Evolutionary conservation across 1,140 invertebrate species (phyloP).

Genomic region (Cydia fagiglandana): DNA sequence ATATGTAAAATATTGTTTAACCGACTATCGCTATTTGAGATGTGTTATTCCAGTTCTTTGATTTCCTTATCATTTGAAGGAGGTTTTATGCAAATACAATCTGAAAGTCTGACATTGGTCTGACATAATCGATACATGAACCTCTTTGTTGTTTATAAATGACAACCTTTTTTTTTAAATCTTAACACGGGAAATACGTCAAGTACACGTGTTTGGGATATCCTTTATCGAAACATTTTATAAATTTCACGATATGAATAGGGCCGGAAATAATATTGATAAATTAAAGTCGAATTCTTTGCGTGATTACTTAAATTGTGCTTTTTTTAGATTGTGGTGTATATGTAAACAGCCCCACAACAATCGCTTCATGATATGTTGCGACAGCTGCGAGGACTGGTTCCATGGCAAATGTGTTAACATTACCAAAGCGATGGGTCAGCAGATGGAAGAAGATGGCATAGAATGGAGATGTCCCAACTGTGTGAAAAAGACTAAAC

Average conservation of each 20-base stretch:
- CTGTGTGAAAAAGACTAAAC: conserved; percentile 84
- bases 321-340: conserved; percentile 87
- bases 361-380: conserved; percentile 98
- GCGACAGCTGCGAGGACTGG: conserved; percentile 97
- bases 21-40: too few species aligned
- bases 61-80: background rate
- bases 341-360: conserved; percentile 97
- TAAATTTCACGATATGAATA: background rate
- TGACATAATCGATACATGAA: background rate
- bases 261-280: background rate
- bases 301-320: background rate
- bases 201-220: background rate
- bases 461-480: conserved; percentile 95
- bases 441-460: conserved; percentile 93
- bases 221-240: background rate
- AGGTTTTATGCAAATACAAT: background rate
- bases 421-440: conserved; percentile 93
- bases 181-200: background rate
- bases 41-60: background rate
- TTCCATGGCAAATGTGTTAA: conserved; percentile 98
- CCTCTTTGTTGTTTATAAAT: background rate
- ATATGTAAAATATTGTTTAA: too few species aligned
- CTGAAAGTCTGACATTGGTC: background rate
- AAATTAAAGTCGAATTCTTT: background rate
- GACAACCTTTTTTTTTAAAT: background rate